Base-by-base conservation (phyloP, 2,113 vertebrate species). In the Eidolon helvum region DNA sequence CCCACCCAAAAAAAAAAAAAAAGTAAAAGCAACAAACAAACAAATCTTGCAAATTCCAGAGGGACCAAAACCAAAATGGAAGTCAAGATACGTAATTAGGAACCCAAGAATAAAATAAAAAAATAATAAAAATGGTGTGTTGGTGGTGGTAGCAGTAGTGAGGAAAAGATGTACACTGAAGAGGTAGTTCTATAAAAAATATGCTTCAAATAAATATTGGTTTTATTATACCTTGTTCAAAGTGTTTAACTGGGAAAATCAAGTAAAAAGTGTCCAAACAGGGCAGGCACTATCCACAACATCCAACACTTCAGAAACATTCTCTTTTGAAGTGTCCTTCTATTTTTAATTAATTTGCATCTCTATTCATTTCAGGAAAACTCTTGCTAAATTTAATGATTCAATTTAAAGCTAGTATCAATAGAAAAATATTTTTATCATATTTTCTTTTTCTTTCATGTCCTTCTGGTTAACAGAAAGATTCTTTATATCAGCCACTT, bases 311-410 rank as follows among this genome's bases (percentile, higher is more conserved):
- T 71, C 14, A 38, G 10, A 91, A 77, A 84, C 3, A 0, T 28
- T 66, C 35, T 86, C 38, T 53, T 96, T 87, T 95, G 65, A 75
- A 50, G 15, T 87, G 21, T 61, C 0, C 0, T 2, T 38, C 18
- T 63, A 10, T 63, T 9, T 57, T 93, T 72, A 57, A 74, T 83
- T 75, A 43, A 57, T 66, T 92, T 30, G 10, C 35, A 48, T 87
- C n/a, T 97, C 57, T 86, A 38, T 96, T 91, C 48, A 43, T 57
- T 89, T 80, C 55, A 85, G 11, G 21, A 72, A 91, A 71, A 8
- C 28, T 59, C 55, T 92, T 83, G 21, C 24, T 68, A 55, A 85
- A 80, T 80, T 93, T 61, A 57, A 69, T 68, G 21, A 61, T 90
- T 93, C 48, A 35, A 63, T 75, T 87, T 59, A 78, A 89, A 59